phyloP scores from a whole-genome alignment of 2,888 invertebrate genomes.

The Nezara viridula region DNA sequence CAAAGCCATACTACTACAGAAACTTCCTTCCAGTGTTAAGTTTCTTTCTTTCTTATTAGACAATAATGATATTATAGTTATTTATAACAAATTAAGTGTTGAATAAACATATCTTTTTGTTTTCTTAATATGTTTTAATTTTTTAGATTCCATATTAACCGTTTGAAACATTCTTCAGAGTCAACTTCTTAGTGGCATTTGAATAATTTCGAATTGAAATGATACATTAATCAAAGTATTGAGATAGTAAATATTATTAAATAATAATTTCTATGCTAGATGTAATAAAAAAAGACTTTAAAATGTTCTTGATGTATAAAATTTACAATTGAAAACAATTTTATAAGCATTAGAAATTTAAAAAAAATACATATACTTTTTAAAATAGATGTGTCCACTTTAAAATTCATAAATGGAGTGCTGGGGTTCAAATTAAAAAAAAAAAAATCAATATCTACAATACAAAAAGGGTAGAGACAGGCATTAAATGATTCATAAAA shows the following conservation, averaged over 20 bases:
- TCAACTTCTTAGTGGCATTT: not conserved
- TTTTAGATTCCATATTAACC: not conserved
- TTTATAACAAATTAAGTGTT: too few species aligned
- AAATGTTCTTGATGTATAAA: too few species aligned
- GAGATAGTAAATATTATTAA: too few species aligned
- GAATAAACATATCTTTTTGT: not conserved
- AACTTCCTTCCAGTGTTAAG: too few species aligned
- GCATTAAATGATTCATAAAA: not conserved
- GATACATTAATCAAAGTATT: not conserved
- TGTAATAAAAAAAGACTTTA: too few species aligned
- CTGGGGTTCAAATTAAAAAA: conserved; percentile 1
- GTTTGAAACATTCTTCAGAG: not conserved
- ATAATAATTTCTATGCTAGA: too few species aligned
- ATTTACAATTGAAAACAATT: not conserved
- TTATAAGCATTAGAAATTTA: not conserved
- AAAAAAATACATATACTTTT: not conserved
- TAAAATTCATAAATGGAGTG: not conserved
- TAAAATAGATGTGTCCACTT: not conserved
- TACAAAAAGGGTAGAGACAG: conserved; percentile 11
- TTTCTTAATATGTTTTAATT: not conserved
- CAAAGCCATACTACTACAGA: too few species aligned
- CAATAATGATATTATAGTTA: too few species aligned
- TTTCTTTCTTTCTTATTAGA: too few species aligned
- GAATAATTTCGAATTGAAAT: not conserved
- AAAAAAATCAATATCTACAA: not conserved